phyloP scores from a whole-genome alignment of 2,888 invertebrate species.

The Drosophila percnosoma region DNA sequence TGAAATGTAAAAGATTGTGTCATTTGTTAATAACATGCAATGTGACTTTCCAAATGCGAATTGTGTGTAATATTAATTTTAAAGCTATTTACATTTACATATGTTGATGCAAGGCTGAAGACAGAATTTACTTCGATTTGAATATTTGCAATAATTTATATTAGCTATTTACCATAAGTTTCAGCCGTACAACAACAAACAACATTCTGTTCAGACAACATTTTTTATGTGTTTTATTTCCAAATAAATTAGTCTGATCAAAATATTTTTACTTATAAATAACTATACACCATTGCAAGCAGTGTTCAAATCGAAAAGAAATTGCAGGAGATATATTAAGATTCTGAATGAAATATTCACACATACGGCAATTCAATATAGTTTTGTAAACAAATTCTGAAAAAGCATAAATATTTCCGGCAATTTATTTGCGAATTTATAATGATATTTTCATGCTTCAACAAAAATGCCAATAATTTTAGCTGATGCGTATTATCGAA shows the following conservation, averaged over 20 bases:
- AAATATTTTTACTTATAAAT: slow-evolving; percentile 45
- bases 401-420: slow-evolving; percentile 15
- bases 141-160: slow-evolving; percentile 6
- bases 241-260: slow-evolving; percentile 25
- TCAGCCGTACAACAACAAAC: slow-evolving; percentile 28
- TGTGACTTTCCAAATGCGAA: slow-evolving; percentile 58
- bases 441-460: slow-evolving; percentile 55
- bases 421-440: slow-evolving; percentile 39
- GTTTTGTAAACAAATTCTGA: slow-evolving; percentile 1
- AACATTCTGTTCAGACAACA: slow-evolving; percentile 22
- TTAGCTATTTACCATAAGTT: background rate
- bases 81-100: slow-evolving; percentile 15
- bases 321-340: slow-evolving; percentile 30
- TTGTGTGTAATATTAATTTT: slow-evolving; percentile 21
- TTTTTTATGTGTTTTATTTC: slow-evolving; percentile 1
- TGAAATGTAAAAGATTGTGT: slow-evolving; percentile 11
- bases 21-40: slow-evolving; percentile 51
- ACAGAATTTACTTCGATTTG: background rate
- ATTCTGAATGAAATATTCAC: slow-evolving; percentile 15
- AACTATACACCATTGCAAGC: slow-evolving; percentile 51
- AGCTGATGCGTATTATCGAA: slow-evolving; percentile 37
- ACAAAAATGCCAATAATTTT: slow-evolving; percentile 79
- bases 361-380: slow-evolving; percentile 5
- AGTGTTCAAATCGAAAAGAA: slow-evolving; percentile 26
- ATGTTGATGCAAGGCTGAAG: slow-evolving; percentile 30